Evolutionary conservation across 2,888 invertebrate genomes (phyloP), one percentile per base, ranked within the genome.

Genomic region (Temnothorax rugatulus): DNA sequence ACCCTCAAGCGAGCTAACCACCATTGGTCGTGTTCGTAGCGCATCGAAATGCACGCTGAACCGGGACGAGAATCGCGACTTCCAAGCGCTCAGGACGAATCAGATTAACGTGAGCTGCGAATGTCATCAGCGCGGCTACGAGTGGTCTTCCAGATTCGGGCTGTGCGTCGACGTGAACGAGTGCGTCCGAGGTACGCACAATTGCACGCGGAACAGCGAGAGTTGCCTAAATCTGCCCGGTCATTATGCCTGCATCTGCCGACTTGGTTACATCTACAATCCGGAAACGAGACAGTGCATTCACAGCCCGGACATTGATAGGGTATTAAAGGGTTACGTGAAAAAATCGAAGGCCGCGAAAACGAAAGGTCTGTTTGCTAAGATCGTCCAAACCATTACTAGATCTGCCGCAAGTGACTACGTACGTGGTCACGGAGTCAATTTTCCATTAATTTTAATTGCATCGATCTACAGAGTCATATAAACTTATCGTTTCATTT

Each of bases 151-250:
- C 13, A 93, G 95, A 87, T 96, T 95, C 92, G 96, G 96, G n/a
- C 95, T 96, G 87, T 97, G 97, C 93, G 95, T 96, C 5, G 97
- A 97, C 93, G 93, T 96, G 52, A 96, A 97, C 91, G 97, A 97
- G 93, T 97, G 97, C 91, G 89, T 92, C 11, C 92, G 91, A 25
- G 91, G 91, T 25, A 84, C 88, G 54, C 95, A 96, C 89, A 93
- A 94, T 85, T 96, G 96, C 90, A 93, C 93, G 25, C 91, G 95
- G 64, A 91, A 88, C 29, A 94, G 95, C 0, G 95, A 96, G 92
- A 95, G 95, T 81, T 97, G 97, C 92, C 90, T 96, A 75, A 97
- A 97, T 94, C 90, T 96, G 69, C 95, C 95, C 1, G 96, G 96
- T 21, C 47, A 87, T 59, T 93, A 88, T 77, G 89, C 87, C 38